Percentiles rank a stretch among this genome's conserved stretches.
phyloP scores from a whole-genome alignment of 2,797 vertebrate genomes.

The Pteronotus mesoamericanus region DNA sequence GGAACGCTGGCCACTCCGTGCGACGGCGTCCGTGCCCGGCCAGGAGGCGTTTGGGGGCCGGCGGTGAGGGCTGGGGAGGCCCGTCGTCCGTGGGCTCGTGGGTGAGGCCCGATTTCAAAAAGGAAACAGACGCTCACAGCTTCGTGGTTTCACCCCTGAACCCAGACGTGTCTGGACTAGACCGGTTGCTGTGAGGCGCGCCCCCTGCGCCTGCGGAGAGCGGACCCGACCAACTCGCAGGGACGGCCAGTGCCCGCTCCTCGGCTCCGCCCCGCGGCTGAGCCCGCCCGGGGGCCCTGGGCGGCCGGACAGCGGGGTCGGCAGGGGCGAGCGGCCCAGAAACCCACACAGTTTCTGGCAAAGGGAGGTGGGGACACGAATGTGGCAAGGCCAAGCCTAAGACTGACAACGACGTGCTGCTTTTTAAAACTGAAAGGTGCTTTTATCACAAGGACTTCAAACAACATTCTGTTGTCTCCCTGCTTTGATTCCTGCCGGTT shows the following conservation, averaged over 20 bases:
- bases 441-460: not conserved
- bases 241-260: no score
- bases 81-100: not conserved
- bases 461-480: not conserved
- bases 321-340: no score
- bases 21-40: not conserved
- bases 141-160: not conserved
- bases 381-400: no score
- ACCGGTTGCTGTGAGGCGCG: not conserved
- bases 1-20: not conserved
- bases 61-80: not conserved
- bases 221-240: no score
- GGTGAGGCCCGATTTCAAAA: not conserved
- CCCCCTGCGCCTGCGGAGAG: not conserved
- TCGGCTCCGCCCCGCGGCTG: no score
- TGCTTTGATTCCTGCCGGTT: not conserved
- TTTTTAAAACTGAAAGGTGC: not conserved
- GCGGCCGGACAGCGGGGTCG: no score
- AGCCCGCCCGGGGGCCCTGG: no score
- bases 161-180: not conserved
- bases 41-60: not conserved
- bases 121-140: not conserved
- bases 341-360: no score
- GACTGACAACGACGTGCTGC: no score
- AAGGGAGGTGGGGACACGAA: no score